Evolutionary conservation across 1,140 invertebrate genomes (phyloP).

Genomic region (Mizuhopecten yessoensis): DNA sequence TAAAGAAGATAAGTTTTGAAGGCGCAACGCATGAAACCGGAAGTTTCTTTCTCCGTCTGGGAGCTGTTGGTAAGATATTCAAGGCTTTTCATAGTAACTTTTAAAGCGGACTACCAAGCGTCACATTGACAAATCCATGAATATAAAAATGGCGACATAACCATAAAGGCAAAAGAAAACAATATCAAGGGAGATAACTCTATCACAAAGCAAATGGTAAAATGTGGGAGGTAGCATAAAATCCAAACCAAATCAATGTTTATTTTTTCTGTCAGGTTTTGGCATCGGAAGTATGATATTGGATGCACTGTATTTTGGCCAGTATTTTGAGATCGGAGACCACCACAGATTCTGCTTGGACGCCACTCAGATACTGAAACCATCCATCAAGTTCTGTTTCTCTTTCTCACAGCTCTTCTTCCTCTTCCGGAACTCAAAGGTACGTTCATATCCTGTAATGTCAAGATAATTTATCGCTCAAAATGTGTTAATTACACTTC

Average conservation of each 20-base stretch:
- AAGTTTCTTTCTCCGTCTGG: slow-evolving; percentile 97
- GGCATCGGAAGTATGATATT: slow-evolving; percentile 99
- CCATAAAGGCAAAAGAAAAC: too few relatives aligned
- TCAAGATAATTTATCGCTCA: too few relatives aligned
- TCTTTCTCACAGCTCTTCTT: slow-evolving; percentile 99
- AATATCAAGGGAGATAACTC: too few relatives aligned
- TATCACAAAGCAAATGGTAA: too few relatives aligned
- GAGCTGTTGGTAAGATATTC: slow-evolving; percentile 92
- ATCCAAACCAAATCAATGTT: too few relatives aligned
- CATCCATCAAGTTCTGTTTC: slow-evolving; percentile 96
- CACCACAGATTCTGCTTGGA: slow-evolving; percentile 59
- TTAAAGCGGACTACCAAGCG: too few relatives aligned
- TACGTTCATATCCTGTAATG: slow-evolving; percentile 81
- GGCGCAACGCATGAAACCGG: slow-evolving; percentile 84
- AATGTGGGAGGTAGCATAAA: too few relatives aligned
- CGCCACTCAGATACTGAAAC: slow-evolving; percentile 90
- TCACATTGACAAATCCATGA: too few relatives aligned
- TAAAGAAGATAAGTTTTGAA: slow-evolving; percentile 54
- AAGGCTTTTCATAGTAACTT: not conserved
- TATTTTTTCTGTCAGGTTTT: slow-evolving; percentile 89
- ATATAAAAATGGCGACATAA: too few relatives aligned
- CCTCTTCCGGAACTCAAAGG: slow-evolving; percentile 99
- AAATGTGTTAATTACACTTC: too few relatives aligned
- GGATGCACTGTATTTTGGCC: slow-evolving; percentile 89
- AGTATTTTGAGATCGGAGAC: slow-evolving; percentile 70